Base-by-base conservation (phyloP, 2,888 invertebrate species). In the Hetaerina titia region DNA sequence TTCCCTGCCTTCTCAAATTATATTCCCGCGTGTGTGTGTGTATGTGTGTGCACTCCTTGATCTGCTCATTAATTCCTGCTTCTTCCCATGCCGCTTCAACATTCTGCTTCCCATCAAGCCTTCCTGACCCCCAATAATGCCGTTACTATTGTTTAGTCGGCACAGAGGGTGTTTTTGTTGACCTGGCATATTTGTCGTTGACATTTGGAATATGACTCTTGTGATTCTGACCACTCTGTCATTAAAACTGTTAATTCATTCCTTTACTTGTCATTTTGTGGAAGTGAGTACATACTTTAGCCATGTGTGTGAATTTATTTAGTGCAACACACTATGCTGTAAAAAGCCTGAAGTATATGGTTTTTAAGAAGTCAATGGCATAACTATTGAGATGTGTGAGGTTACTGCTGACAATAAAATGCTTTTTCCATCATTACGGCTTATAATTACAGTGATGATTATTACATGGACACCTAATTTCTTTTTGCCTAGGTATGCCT, bases 401-500 rank as follows among this genome's bases (percentile, higher is more conserved):
- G 56, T 31, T 56, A n/a, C 74, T 69, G 92, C 60, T 92, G 69
- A 92, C 69, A 69, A 69, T 45, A 22, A 74, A 92, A 56, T 92
- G 69, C 69, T 92, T 92, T 74, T 92, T 19, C 74, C 45, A 69
- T 74, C 69, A 45, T 56, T 69, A 92, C 22, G 92, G 92, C 69
- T 69, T 74, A 22, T 69, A 56, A 92, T 92, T 45, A 31, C n/a
- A 92, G 92, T 74, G 69, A 92, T 74, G 56, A 69, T 56, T 95
- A 95, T 95, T 95, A 95, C 95, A 95, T 95, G 94, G 90, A 95
- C 95, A 95, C 95, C 95, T 95, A 95, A 95, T 95, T 96, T 95
- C 96, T 96, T 96, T 96, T 96, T 96, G 96, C 96, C 96, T 96
- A 97, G 97, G 97, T 97, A 97, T 97, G 96, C 97, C 97, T 97